phyloP scores from a whole-genome alignment of 2,797 vertebrate species.

The Tiaroga cobitis region DNA sequence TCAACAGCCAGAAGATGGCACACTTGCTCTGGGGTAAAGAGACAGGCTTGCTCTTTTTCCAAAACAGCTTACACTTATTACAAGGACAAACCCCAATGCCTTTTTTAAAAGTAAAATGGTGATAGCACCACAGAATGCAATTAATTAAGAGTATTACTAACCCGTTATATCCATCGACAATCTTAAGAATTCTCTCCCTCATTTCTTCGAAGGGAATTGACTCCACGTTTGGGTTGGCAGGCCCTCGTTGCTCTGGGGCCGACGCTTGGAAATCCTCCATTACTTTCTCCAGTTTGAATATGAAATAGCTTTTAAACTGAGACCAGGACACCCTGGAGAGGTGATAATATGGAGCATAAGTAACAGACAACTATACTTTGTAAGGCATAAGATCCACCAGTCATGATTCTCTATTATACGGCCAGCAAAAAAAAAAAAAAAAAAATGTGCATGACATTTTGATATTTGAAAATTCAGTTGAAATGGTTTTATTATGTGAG shows the following conservation, averaged over 20 bases:
- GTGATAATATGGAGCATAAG: neutral
- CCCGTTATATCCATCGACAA: slow-evolving; percentile 97
- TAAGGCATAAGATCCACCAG: neutral
- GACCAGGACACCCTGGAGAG: slow-evolving; percentile 91
- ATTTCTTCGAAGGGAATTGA: slow-evolving; percentile 98
- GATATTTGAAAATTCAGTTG: too few species aligned
- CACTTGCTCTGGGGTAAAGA: slow-evolving; percentile 51
- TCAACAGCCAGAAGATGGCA: slow-evolving; percentile 58
- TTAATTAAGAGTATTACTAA: slow-evolving; percentile 67
- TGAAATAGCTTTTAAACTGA: slow-evolving; percentile 97
- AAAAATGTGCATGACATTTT: neutral
- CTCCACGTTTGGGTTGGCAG: slow-evolving; percentile 94
- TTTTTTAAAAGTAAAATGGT: neutral
- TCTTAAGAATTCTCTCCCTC: slow-evolving; percentile 99
- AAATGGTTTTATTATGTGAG: neutral
- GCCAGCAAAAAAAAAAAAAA: too few species aligned
- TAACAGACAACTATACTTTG: neutral
- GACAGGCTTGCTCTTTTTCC: neutral
- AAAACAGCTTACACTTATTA: neutral
- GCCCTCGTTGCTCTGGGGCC: slow-evolving; percentile 92
- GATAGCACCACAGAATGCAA: neutral
- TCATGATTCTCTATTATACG: neutral
- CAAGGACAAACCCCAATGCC: neutral
- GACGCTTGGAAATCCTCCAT: slow-evolving; percentile 97
- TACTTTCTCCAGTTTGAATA: slow-evolving; percentile 98